Evolutionary conservation across 2,888 invertebrate species (phyloP), one percentile per base, ranked within the genome.

Genomic region (Hirtodrosophila confusa): DNA sequence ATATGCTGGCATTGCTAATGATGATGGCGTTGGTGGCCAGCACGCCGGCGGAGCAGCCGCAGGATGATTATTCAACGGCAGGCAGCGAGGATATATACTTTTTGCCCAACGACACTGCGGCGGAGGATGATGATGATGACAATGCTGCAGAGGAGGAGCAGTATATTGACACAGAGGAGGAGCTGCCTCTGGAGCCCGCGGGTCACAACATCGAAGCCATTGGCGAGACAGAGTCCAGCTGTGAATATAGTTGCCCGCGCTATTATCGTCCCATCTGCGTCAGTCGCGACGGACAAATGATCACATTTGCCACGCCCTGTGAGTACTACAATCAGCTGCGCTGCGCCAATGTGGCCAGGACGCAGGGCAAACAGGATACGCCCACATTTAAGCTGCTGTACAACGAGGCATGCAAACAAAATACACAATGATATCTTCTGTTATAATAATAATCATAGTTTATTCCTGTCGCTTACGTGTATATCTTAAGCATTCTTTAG

Each of bases 161-260:
- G 33, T 12, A 27, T 3, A 27, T 27, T 4, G 27, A 27, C 4
- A 27, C 5, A 27, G 27, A 4, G 27, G 27, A 27, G 6, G 27
- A 17, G 17, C 17, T 1, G 17, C 17, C 17, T 1, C 17, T 9
- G 9, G 3, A 50, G 7, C 33, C 29, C 0, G 9, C 40, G 1
- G 50, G 40, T 7, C 45, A 55, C 6, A 62, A 68, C 5, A 60
- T 74, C 3, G 40, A 48, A n/a, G 75, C 39, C 4, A 43, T 56
- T 23, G 73, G 67, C 3, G 76, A 78, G 37, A 17, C 64, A 4
- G 71, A 55, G 37, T 4, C 27, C 9, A 72, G 54, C 48, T 87
- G 84, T 36, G 86, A 78, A 35, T 66, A 69, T 3, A 78, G 84
- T 27, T 85, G 85, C n/a, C 88, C 86, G 1, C 83, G 85, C 0